Base-by-base conservation (phyloP, 2,797 vertebrate species). In the Corythornis leucogaster region DNA sequence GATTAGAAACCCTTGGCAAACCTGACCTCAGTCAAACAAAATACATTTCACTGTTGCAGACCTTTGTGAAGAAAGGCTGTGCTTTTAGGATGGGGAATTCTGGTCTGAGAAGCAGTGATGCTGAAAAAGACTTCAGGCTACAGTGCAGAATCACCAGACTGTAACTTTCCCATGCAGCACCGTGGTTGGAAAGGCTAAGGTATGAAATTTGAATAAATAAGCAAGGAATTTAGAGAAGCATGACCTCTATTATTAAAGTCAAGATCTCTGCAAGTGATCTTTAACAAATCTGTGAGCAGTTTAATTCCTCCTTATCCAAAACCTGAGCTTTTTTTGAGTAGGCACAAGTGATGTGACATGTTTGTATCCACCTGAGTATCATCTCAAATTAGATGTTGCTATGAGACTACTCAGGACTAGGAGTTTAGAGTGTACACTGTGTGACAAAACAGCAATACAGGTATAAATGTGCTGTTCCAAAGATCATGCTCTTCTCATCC, bases 1-100 rank as follows among this genome's bases (percentile, higher is more conserved):
- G 61, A 94, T 94, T 83, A 89, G 76, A 92, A 93, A 15, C 54
- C 22, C 43, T 85, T 82, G 84, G 62, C 64, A 93, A 91, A 67
- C 42, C 0, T 6, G 53, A 79, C 28, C 57, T 64, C 59, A 31
- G 18, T 83, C 81, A 82, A 80, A 80, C 0, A 11, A 93, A 90
- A 90, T 33, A 19, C 12, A 12, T 62, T 87, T 89, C 45, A 21
- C 59, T 9, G 3, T 55, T 69, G 43, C 21, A 51, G 70, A 62
- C 31, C 4, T 86, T 33, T 38, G 20, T 38, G 59, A 82, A 85
- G 35, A 73, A 78, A 66, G 22, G 62, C 6, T 67, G 21, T 38
- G 19, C 43, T 83, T 85, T 80, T 78, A 66, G 48, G 58, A 55
- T 33, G 18, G 6, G 22, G 8, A 62, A 59, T 86, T 87, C 54